Evolutionary conservation across 2,797 vertebrate genomes (phyloP).

Genomic region (Pteronotus mesoamericanus): DNA sequence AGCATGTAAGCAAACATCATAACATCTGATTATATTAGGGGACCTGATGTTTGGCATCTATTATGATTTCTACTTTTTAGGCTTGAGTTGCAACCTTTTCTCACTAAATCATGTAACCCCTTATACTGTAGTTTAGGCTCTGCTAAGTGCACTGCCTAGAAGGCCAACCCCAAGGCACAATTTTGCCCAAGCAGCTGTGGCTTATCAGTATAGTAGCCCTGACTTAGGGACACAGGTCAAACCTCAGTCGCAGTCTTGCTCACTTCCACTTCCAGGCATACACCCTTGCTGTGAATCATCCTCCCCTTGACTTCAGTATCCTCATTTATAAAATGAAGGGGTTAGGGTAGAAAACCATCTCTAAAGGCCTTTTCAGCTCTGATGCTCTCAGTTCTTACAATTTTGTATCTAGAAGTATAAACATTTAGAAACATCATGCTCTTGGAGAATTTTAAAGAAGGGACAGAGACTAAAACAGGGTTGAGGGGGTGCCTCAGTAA

Average conservation of each 20-base stretch:
- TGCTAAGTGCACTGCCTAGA: background rate
- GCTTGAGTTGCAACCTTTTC: background rate
- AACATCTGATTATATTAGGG: background rate
- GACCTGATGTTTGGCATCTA: background rate
- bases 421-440: background rate
- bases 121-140: background rate
- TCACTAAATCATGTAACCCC: background rate
- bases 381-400: background rate
- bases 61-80: background rate
- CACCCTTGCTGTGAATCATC: background rate
- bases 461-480: background rate
- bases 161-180: background rate
- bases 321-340: background rate
- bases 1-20: background rate
- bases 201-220: background rate
- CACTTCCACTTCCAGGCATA: background rate
- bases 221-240: background rate
- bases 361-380: background rate
- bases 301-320: background rate
- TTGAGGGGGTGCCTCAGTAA: background rate
- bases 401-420: background rate
- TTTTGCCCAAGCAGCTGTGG: background rate
- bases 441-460: background rate
- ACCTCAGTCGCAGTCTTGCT: background rate
- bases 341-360: background rate